Evolutionary conservation across 2,888 invertebrate genomes (phyloP), one percentile per base, ranked within the genome.

Genomic region (Phengaris alcon): DNA sequence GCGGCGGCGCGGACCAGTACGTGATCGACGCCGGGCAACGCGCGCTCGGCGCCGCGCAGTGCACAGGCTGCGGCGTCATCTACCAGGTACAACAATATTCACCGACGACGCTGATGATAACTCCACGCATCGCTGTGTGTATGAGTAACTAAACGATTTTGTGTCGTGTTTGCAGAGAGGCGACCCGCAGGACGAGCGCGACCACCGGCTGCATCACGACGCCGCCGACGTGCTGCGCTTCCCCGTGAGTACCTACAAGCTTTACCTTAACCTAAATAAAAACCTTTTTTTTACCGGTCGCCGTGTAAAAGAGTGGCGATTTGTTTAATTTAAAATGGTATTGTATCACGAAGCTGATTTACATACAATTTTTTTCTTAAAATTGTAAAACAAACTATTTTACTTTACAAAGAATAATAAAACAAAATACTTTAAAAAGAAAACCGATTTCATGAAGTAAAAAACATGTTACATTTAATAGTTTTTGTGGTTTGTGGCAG

Each of bases 1-100:
- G 88, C 80, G 86, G 80, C 0, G 94, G 94, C 0, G 86, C 87
- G 0, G 91, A 95, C 85, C 97, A 97, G 82, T 96, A 96, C 87
- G 95, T 97, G 77, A 94, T 98, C 75, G 98, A 98, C 89, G 97
- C 96, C 0, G 98, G 98, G 0, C 98, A 98, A 87, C 97, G 96
- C 85, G 93, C 91, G 74, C 97, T 97, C 82, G 97, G 97, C 0
- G 95, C 96, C 0, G 95, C 95, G 0, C 95, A 96, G 81, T 98
- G 98, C 83, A 84, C 86, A 0, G 95, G 96, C 78, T 98, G 98
- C 83, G 95, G 96, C 2, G 93, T 96, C 81, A 93, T 97, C 12
- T 97, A 97, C 84, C 90, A 94, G 87, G 93, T 93, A 81, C 48
- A 15, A 8, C 52, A 4, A 4, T 35, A 35, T 35, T 48, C 48